A percentile compares a stretch with the other conserved stretches of the same genome.
Conservation (phyloP, 2,888 invertebrate species). For the Biston stratarius region DNA sequence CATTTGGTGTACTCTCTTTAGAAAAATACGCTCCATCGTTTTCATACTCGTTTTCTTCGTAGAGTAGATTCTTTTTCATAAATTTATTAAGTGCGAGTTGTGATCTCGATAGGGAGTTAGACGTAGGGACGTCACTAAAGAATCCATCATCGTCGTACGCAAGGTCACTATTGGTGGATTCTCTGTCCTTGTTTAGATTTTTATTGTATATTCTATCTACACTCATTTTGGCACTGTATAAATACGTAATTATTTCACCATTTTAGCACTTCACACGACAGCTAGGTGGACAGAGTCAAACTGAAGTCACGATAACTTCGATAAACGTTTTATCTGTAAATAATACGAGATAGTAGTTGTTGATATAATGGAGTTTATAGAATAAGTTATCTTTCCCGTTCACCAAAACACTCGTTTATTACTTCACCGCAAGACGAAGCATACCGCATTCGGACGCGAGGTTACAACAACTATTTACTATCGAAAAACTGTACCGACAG, state of each 20-base stretch:
- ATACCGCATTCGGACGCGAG: conserved; percentile 65
- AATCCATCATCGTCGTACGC: conserved; percentile 74
- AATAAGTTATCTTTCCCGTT: conserved; percentile 39
- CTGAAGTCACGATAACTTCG: conserved; percentile 62
- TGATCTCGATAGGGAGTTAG: conserved; percentile 75
- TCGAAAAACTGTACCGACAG: conserved; percentile 75
- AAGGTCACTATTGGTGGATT: conserved; percentile 47
- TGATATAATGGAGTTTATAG: conserved; percentile 55
- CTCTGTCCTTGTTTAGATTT: conserved; percentile 38
- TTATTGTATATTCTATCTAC: conserved; percentile 46
- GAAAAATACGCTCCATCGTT: conserved; percentile 76
- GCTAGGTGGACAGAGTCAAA: conserved; percentile 56
- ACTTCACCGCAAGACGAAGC: conserved; percentile 53
- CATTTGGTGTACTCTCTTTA: conserved; percentile 77
- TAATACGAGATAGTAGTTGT: conserved; percentile 65
- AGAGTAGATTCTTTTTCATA: conserved; percentile 77
- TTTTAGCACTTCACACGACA: conserved; percentile 57
- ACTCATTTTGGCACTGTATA: conserved; percentile 55
- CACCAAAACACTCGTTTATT: conserved; percentile 52
- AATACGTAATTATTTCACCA: conserved; percentile 48
- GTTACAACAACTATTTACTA: conserved; percentile 73
- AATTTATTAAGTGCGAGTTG: conserved; percentile 77
- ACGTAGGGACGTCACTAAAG: conserved; percentile 71
- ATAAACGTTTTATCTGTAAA: conserved; percentile 65
- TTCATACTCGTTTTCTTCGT: conserved; percentile 65